Evolutionary conservation across 1,140 invertebrate species (phyloP), one percentile per base, ranked within the genome.

Genomic region (Stegodyphus dumicola): DNA sequence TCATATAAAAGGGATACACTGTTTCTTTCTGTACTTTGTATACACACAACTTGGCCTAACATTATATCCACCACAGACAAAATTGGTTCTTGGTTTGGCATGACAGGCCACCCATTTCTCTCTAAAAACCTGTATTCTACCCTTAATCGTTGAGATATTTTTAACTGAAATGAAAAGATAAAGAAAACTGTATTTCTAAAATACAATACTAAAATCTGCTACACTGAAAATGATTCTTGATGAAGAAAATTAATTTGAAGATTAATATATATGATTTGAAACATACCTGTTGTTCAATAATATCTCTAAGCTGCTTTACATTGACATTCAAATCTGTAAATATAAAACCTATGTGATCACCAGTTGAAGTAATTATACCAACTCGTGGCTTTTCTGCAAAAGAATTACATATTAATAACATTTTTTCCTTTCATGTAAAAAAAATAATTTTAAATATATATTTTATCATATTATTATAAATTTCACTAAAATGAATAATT

Each of bases 61-160:
- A 90, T 53, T 56, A 90, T 87, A 81, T 91, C 91, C 33, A 88
- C 51, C 0, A 91, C 88, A 18, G 87, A 87, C 76, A 90, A 87
- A 13, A 85, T 60, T 33, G 77, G 18, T 83, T 91, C 91, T 77
- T 90, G 90, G n/a, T 85, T 77, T 7, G 65, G 18, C 66, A 88
- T 88, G n/a, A 91, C 88, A 77, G 91, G 91, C 90, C 90, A 91
- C 11, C 87, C 88, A 83, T 91, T 90, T n/a, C 86, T 83, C 75
- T 90, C 90, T 9, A 90, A 66, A 85, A 90, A 91, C 70, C 87
- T 86, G 77, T 89, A 90, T 2, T 86, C 87, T 11, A 83, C 11
- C 78, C 52, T 88, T 18, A 80, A 48, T 6, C 65, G 52, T 5
- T 87, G 69, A 74, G 60, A 83, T n/a, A 83, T 66, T 83, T 87